phyloP scores from a whole-genome alignment of 2,888 invertebrate genomes.

The Macrosiphum euphorbiae region DNA sequence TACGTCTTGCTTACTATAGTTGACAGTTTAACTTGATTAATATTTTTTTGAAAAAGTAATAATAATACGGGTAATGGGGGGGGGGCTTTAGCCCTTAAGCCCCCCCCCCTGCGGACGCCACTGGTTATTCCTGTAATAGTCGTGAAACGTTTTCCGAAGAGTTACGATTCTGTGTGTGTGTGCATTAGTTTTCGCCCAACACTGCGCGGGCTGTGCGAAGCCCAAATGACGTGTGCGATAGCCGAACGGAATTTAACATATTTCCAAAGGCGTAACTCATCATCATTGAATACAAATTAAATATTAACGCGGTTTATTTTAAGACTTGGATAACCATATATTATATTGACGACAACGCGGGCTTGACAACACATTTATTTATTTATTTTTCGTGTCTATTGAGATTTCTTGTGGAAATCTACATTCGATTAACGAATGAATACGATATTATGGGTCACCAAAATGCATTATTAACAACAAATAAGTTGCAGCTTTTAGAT shows the following conservation, averaged over 20 bases:
- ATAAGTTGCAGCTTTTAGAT: neutral
- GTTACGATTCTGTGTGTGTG: neutral
- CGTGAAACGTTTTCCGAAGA: neutral
- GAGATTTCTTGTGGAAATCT: neutral
- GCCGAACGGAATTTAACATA: neutral
- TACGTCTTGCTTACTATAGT: too few relatives aligned
- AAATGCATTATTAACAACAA: neutral
- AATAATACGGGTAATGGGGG: too few relatives aligned
- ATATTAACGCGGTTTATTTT: neutral
- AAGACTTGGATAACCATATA: neutral
- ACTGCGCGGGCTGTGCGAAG: neutral
- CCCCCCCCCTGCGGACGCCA: too few relatives aligned
- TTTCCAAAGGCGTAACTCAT: neutral
- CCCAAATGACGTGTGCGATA: neutral
- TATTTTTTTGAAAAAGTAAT: too few relatives aligned
- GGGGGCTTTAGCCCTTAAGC: too few relatives aligned
- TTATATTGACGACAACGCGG: neutral
- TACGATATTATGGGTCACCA: neutral
- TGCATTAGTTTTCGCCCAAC: too few relatives aligned
- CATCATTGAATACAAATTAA: neutral
- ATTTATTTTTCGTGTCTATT: neutral
- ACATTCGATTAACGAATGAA: neutral
- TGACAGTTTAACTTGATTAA: too few relatives aligned
- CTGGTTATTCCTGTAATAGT: too few relatives aligned
- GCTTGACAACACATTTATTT: neutral